phyloP scores from a whole-genome alignment of 2,888 invertebrate species.

The Acrobasis repandana region DNA sequence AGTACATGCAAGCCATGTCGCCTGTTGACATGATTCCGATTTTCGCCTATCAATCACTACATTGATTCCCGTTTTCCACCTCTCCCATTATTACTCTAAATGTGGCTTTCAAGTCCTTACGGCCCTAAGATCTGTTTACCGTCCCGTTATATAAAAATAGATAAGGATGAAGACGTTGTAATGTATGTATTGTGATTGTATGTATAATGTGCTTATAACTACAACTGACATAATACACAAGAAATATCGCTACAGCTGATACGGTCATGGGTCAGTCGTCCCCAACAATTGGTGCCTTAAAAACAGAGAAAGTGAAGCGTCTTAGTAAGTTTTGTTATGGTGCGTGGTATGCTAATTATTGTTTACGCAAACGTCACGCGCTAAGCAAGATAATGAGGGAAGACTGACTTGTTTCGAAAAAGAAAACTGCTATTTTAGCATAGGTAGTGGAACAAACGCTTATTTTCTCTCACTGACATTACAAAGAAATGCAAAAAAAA shows the following conservation, averaged over 20 bases:
- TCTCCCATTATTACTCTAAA: no score
- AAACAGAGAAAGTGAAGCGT: constrained; percentile 55
- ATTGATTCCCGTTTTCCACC: no score
- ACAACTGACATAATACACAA: background rate
- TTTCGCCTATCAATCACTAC: no score
- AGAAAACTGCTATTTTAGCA: constrained; percentile 7
- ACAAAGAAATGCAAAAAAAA: background rate
- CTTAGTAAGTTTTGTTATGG: constrained; percentile 34
- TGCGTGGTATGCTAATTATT: constrained; percentile 44
- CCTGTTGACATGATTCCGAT: no score
- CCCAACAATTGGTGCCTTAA: constrained; percentile 65
- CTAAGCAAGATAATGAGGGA: constrained; percentile 22
- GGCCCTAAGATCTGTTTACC: no score
- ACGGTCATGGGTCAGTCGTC: constrained; percentile 49
- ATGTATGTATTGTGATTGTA: no score
- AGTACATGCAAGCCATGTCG: no score
- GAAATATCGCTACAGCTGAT: background rate
- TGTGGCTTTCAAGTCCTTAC: no score
- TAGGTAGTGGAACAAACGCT: background rate
- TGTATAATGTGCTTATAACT: no score
- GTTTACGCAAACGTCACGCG: constrained; percentile 22
- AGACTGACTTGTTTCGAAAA: constrained; percentile 1
- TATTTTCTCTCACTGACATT: background rate
- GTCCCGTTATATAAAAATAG: no score
- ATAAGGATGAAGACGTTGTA: no score